Conservation (phyloP, 2,797 vertebrate species). For the Erethizon dorsatum region DNA sequence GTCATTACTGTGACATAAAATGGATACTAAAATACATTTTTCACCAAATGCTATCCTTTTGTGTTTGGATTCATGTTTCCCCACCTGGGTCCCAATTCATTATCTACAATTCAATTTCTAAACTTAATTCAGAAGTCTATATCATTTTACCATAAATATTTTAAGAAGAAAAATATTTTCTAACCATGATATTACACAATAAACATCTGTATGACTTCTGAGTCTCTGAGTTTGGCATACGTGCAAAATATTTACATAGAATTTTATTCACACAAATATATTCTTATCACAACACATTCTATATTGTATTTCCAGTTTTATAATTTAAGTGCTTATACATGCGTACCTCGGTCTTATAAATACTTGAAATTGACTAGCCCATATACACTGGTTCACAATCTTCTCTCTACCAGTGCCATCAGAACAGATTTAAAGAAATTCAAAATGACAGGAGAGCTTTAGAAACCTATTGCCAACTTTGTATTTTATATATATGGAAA, state of each 20-base stretch:
- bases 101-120: background rate
- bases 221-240: background rate
- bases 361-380: constrained; percentile 27
- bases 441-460: background rate
- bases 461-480: constrained; percentile 3
- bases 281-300: background rate
- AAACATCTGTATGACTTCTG: background rate
- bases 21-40: background rate
- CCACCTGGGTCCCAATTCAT: background rate
- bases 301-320: constrained; percentile 4
- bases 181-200: background rate
- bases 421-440: constrained; percentile 52
- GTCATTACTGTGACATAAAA: constrained; percentile 56
- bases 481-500: background rate
- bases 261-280: constrained; percentile 27
- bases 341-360: constrained; percentile 9
- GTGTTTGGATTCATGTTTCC: constrained; percentile 22
- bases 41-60: constrained; percentile 40
- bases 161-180: constrained; percentile 28
- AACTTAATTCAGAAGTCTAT: background rate
- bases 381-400: background rate
- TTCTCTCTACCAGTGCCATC: background rate
- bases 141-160: constrained; percentile 21
- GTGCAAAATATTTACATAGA: constrained; percentile 47
- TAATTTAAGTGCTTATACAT: background rate